Conservation (phyloP, 2,888 invertebrate genomes). For the Dicyrtomina minuta region DNA sequence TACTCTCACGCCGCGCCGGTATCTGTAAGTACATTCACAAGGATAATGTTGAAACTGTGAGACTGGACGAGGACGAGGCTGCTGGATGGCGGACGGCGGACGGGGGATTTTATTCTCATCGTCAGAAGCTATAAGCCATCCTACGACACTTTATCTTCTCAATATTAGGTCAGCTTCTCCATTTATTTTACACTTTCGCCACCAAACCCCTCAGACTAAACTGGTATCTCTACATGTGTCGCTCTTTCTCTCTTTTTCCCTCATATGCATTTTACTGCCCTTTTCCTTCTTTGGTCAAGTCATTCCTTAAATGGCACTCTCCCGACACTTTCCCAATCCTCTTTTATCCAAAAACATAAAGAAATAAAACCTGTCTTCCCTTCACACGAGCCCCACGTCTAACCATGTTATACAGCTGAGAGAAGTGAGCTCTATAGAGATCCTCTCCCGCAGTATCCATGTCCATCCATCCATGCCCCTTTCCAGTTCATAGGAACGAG, state of each 20-base stretch:
- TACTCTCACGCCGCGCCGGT: neutral
- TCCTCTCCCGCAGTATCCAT: too few species aligned
- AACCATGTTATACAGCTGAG: neutral
- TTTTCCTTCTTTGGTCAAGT: neutral
- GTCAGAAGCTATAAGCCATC: slow-evolving; percentile 4
- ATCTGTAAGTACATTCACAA: too few species aligned
- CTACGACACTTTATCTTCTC: slow-evolving; percentile 21
- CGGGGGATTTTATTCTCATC: slow-evolving; percentile 15
- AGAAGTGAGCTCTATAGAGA: too few species aligned
- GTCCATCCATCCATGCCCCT: too few species aligned
- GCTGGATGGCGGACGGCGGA: neutral
- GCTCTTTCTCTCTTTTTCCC: too few species aligned
- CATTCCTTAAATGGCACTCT: neutral
- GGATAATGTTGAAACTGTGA: too few species aligned
- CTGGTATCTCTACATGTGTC: too few species aligned
- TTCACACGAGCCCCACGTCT: neutral
- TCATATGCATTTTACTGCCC: neutral
- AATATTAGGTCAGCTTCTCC: neutral
- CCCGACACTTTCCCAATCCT: neutral
- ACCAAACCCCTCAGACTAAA: neutral
- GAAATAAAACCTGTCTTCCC: neutral
- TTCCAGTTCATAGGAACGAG: too few species aligned
- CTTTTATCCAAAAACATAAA: neutral
- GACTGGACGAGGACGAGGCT: neutral
- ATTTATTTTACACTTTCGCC: slow-evolving; percentile 10